phyloP scores from a whole-genome alignment of 2,113 vertebrate species.

The Pycnonotus jocosus region DNA sequence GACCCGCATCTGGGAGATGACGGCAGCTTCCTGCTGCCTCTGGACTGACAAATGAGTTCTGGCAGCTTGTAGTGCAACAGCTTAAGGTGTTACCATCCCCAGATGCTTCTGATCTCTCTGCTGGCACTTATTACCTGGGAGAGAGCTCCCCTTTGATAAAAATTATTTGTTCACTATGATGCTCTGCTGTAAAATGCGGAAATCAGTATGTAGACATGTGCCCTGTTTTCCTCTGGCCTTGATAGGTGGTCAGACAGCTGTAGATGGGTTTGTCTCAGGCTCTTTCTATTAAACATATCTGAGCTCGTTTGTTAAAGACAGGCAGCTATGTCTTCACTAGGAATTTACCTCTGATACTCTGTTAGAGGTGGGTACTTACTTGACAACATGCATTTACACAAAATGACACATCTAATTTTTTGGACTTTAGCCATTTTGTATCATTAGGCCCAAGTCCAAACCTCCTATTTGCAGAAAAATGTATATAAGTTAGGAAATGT shows the following conservation, averaged over 20 bases:
- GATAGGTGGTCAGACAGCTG: not conserved
- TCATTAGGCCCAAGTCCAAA: not conserved
- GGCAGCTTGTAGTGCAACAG: not conserved
- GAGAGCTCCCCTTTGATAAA: not conserved
- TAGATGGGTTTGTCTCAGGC: not conserved
- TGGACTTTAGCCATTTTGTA: not conserved
- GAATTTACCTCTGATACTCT: not conserved
- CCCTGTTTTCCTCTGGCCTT: not conserved
- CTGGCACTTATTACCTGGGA: not conserved
- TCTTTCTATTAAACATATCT: not conserved
- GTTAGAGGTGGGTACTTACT: not conserved
- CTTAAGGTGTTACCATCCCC: conserved; percentile 20
- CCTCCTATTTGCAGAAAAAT: not conserved
- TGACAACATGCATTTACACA: not conserved
- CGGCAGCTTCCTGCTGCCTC: not conserved
- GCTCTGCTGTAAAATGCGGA: not conserved
- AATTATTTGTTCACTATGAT: not conserved
- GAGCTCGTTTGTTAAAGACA: not conserved
- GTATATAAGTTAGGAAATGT: not conserved
- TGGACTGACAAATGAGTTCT: not conserved
- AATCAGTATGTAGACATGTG: not conserved
- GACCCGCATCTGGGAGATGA: not conserved
- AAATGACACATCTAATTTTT: not conserved
- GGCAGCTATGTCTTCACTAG: not conserved
- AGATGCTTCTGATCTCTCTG: conserved; percentile 7